phyloP scores from a whole-genome alignment of 2,888 invertebrate genomes.

The Parelbella ahira region DNA sequence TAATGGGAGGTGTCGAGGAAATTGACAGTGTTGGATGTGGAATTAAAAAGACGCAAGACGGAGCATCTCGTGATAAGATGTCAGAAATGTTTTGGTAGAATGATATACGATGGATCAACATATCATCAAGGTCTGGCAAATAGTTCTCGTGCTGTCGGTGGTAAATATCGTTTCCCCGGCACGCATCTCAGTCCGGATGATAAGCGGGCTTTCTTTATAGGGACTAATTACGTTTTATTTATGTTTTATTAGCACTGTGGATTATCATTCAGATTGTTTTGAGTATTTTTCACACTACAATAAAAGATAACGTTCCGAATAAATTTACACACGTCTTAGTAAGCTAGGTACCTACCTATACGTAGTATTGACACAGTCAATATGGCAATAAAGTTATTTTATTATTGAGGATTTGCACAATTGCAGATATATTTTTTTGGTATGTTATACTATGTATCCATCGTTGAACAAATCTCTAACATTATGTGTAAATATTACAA shows the following conservation, averaged over 20 bases:
- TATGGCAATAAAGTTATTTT: too few relatives aligned
- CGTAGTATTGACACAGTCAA: too few relatives aligned
- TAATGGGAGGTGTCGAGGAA: conserved; percentile 29
- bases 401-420: too few relatives aligned
- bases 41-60: conserved; percentile 32
- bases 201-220: conserved; percentile 15
- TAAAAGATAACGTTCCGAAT: conserved; percentile 8
- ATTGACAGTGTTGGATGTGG: conserved; percentile 31
- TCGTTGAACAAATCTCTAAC: too few relatives aligned
- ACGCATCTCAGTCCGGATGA: conserved; percentile 39
- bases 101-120: conserved; percentile 53
- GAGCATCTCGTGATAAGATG: conserved; percentile 30
- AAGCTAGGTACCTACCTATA: too few relatives aligned
- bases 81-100: conserved; percentile 44
- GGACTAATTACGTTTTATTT: conserved; percentile 16
- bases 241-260: conserved; percentile 9
- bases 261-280: conserved; percentile 7
- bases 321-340: conserved; percentile 14
- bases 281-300: conserved; percentile 17
- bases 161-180: conserved; percentile 33
- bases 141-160: conserved; percentile 33
- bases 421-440: too few relatives aligned
- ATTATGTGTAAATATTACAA: too few relatives aligned
- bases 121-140: conserved; percentile 54
- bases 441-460: too few relatives aligned